Conservation (phyloP, 2,113 vertebrate genomes). For the Bucco capensis region DNA sequence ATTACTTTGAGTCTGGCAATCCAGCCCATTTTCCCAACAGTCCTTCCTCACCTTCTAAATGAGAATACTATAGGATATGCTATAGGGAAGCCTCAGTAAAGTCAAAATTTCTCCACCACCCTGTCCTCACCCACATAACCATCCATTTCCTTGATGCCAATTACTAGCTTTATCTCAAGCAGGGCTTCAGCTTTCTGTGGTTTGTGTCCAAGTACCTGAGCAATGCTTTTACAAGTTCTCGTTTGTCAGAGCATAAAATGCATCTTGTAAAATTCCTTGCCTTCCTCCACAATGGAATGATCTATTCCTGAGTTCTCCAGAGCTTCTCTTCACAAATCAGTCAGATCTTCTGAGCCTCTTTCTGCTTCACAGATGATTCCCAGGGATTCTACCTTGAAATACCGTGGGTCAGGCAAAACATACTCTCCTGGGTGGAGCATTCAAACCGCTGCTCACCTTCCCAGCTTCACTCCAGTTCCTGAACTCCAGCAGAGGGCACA, state of each 20-base stretch:
- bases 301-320: neutral
- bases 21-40: neutral
- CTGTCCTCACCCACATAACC: neutral
- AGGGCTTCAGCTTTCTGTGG: neutral
- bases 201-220: neutral
- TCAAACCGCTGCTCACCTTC: neutral
- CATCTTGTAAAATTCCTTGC: neutral
- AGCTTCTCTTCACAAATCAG: neutral
- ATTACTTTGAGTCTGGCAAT: neutral
- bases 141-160: neutral
- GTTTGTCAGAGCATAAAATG: neutral
- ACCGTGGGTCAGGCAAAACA: neutral
- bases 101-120: neutral
- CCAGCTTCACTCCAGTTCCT: neutral
- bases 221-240: neutral
- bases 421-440: neutral
- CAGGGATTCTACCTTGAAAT: neutral
- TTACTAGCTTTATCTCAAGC: neutral
- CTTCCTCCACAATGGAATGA: neutral
- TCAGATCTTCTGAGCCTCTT: neutral
- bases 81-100: neutral
- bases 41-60: neutral
- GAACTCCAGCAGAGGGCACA: neutral
- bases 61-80: neutral
- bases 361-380: neutral